Evolutionary conservation across 2,797 vertebrate genomes (phyloP), one percentile per base, ranked within the genome.

Genomic region (Gobionotothen gibberifrons): DNA sequence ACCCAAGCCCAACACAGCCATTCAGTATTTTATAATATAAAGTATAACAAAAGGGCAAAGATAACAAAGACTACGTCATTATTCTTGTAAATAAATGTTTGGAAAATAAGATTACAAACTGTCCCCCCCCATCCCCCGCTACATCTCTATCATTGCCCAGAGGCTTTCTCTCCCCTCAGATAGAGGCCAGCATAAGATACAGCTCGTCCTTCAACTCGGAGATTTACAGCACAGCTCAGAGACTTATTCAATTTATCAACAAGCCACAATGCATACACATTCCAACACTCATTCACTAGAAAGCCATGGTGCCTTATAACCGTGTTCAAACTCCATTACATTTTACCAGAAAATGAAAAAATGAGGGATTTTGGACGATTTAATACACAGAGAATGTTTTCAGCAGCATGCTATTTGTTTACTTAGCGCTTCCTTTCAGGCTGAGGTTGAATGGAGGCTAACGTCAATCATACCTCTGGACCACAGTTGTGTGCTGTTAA

Each of bases 131-230:
- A 72, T 80, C 84, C 74, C 69, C 74, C 76, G 26, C 64, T 68
- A 16, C 48, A 58, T 75, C 76, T 87, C 76, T 76, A 66, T 90
- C 83, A 70, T 47, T 43, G 82, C 84, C 82, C 76, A 26, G 61
- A 84, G 83, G 85, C 85, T 88, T 86, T 82, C 78, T 85, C 79
- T 82, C 83, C 76, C 72, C 72, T 81, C 84, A 85, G 84, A 89
- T 79, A 81, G 85, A 84, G 65, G 84, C 87, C 63, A 77, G 84
- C 29, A 76, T 76, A 78, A 88, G 81, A 87, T 87, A 80, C 76
- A 82, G 87, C 85, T 90, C 69, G 90, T 94, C 93, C 94, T 94
- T 94, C 91, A 92, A 85, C 90, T 89, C 49, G 7, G 65, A 91
- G 89, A 93, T 94, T 93, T 94, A 93, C 89, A 86, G 85, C 88